These are phyloP conservation scores for Cheirogaleus medius DNA, from an alignment of 2,113 vertebrate genomes.

Conservation along the genomic window DNA sequence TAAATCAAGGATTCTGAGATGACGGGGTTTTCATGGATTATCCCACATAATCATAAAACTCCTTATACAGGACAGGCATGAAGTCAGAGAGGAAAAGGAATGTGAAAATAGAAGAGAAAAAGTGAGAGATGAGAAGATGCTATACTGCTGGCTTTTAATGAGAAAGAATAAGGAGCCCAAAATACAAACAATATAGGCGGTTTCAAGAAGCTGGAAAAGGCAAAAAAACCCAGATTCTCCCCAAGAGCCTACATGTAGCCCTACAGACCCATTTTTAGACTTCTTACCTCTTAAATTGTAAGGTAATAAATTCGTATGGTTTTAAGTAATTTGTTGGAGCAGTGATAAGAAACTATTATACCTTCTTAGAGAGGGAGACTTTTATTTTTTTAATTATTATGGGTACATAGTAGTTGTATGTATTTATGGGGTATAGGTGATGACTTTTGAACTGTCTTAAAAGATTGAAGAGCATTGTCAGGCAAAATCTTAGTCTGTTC, in stretches of 20 bases:
- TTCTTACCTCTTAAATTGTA: not conserved
- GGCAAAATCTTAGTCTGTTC: not conserved
- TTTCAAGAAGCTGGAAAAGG: not conserved
- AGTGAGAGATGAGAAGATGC: not conserved
- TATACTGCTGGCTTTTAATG: not conserved
- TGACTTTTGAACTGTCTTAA: not conserved
- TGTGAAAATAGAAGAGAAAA: not conserved
- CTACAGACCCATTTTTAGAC: not conserved
- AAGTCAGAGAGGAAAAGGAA: not conserved
- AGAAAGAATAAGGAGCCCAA: not conserved
- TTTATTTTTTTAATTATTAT: too few relatives aligned
- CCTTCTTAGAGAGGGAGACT: not conserved
- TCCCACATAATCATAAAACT: not conserved
- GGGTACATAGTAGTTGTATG: too few relatives aligned
- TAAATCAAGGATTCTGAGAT: not conserved
- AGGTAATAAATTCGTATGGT: not conserved
- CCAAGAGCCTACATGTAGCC: not conserved
- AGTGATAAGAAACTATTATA: not conserved
- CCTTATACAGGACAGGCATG: not conserved
- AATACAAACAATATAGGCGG: not conserved
- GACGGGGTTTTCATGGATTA: not conserved
- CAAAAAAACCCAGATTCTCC: not conserved
- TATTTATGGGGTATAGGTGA: too few relatives aligned
- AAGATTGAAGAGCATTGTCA: not conserved
- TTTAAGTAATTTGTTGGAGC: not conserved